phyloP scores from a whole-genome alignment of 2,888 invertebrate species.

The Eupithecia subumbrata region DNA sequence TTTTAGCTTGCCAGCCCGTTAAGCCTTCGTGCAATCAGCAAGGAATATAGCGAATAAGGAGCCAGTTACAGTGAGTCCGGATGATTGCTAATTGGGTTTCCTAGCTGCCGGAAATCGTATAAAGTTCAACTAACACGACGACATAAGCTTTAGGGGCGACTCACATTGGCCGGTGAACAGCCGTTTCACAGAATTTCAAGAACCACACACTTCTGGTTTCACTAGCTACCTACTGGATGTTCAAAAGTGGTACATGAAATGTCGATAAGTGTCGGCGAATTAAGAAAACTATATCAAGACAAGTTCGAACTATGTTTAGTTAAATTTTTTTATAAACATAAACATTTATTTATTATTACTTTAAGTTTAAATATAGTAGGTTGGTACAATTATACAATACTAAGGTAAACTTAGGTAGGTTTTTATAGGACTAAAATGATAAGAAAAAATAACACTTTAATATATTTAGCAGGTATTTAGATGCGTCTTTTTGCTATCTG shows the following conservation, averaged over 20 bases:
- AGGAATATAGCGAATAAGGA: constrained; percentile 4
- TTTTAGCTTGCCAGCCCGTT: neutral
- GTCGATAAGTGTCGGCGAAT: too few species aligned
- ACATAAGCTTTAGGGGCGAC: constrained; percentile 51
- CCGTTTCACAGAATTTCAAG: constrained; percentile 9
- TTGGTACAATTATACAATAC: too few species aligned
- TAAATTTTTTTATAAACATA: too few species aligned
- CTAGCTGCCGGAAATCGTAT: constrained; percentile 76
- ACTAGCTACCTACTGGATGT: neutral
- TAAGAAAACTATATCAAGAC: too few species aligned
- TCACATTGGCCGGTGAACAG: constrained; percentile 38
- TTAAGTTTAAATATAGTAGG: too few species aligned
- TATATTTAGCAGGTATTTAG: neutral
- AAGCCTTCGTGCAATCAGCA: neutral
- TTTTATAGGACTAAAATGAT: too few species aligned
- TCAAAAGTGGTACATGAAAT: too few species aligned
- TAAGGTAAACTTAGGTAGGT: too few species aligned
- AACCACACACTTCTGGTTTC: constrained; percentile 8
- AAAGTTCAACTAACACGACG: constrained; percentile 74
- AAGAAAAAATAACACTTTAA: too few species aligned
- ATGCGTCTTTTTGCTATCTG: neutral
- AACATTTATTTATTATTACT: too few species aligned
- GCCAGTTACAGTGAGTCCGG: constrained; percentile 68
- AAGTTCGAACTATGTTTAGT: neutral
- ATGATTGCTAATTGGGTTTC: constrained; percentile 81